Evolutionary conservation across 2,113 vertebrate species (phyloP).

Genomic region (Empidonax traillii): DNA sequence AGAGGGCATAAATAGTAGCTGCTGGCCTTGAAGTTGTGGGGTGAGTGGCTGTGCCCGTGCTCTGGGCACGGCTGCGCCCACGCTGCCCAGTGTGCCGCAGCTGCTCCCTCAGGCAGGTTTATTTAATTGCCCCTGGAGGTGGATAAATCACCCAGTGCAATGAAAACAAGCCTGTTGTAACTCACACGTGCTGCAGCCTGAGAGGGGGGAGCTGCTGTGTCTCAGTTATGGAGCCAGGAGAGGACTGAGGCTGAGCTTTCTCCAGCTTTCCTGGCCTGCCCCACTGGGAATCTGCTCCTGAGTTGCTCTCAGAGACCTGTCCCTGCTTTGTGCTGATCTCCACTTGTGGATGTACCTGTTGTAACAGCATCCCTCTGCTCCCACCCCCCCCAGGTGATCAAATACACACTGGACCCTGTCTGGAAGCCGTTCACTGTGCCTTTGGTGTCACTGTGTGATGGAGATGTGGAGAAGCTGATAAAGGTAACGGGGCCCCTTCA

Average conservation of each 20-base stretch:
- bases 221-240: neutral
- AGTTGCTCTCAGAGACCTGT: fast-evolving
- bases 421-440: conserved; percentile 96
- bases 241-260: neutral
- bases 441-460: conserved; percentile 92
- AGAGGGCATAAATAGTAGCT: neutral
- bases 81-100: neutral
- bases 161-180: neutral
- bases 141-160: neutral
- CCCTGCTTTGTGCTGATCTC: neutral
- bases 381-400: conserved; percentile 83
- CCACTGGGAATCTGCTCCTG: neutral
- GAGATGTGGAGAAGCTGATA: conserved; percentile 89
- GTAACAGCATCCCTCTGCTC: neutral
- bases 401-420: conserved; percentile 93
- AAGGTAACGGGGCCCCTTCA: conserved; percentile 72
- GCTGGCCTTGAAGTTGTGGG: neutral
- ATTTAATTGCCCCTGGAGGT: neutral
- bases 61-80: neutral
- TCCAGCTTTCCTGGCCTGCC: neutral
- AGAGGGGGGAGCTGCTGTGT: neutral
- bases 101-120: neutral
- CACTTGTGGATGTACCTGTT: fast-evolving
- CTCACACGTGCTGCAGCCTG: neutral
- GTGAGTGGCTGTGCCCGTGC: neutral